These are phyloP conservation scores for Damaliscus lunatus DNA, from an alignment of 2,113 vertebrate species.

Conservation along the genomic window DNA sequence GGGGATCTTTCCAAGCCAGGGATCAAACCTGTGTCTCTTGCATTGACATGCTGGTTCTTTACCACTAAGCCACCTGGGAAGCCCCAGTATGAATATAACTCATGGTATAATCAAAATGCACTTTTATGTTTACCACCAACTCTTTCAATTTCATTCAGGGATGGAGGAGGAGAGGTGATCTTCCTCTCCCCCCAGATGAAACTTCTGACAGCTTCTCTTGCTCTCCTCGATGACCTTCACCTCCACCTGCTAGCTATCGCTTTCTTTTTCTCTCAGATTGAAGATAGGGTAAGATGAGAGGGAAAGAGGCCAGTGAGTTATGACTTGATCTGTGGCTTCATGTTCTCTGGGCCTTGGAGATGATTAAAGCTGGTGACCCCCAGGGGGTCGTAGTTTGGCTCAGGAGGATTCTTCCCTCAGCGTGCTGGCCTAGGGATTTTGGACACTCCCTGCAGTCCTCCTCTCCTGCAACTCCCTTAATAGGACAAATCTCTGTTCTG, in stretches of 20 bases:
- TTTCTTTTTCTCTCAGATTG: not conserved
- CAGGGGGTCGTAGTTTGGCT: not conserved
- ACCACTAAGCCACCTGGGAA: not conserved
- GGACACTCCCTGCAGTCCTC: not conserved
- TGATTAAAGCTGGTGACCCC: not conserved
- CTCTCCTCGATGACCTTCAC: not conserved
- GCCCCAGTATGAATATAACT: not conserved
- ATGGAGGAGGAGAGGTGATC: not conserved
- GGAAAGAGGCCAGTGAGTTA: not conserved
- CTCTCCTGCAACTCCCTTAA: not conserved
- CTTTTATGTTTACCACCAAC: not conserved
- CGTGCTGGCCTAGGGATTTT: not conserved
- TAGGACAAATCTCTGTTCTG: not conserved
- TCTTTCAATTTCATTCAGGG: not conserved
- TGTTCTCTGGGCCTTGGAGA: not conserved
- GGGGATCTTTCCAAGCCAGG: not conserved
- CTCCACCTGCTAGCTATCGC: not conserved
- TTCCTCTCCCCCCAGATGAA: not conserved
- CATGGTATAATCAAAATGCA: not conserved
- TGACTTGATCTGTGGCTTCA: not conserved
- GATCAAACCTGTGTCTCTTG: not conserved
- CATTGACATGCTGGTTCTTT: not conserved
- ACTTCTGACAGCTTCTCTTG: not conserved
- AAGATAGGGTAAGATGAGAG: not conserved
- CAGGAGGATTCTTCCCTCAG: not conserved